Evolutionary conservation across 2,888 invertebrate species (phyloP).

Genomic region (Pseudolycoriella hygida): DNA sequence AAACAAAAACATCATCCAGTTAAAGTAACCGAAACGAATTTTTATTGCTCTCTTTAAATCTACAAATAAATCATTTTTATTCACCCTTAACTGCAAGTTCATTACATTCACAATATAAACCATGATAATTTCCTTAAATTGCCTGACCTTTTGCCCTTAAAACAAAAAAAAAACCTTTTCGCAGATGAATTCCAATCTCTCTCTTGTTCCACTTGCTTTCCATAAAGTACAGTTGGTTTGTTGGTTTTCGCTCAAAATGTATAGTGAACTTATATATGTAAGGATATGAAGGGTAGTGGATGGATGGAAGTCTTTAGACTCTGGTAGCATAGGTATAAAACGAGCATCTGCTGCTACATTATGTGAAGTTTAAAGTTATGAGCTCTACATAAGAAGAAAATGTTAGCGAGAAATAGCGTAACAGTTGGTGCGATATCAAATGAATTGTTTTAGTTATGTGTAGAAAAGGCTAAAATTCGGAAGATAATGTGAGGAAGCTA

Average conservation of each 20-base stretch:
- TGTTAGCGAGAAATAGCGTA: no score
- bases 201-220: neutral
- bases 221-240: neutral
- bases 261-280: no score
- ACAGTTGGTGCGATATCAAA: no score
- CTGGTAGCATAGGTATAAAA: neutral
- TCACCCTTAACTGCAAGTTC: conserved; percentile 2
- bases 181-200: neutral
- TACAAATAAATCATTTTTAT: conserved; percentile 5
- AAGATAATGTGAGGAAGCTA: no score
- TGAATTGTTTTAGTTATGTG: no score
- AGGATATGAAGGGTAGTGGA: neutral
- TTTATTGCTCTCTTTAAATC: conserved; percentile 2
- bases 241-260: neutral
- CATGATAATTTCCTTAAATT: conserved; percentile 4
- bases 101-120: conserved; percentile 1
- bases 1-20: no score
- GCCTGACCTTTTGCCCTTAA: conserved; percentile 2
- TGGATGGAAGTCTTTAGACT: neutral
- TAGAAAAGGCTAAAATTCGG: no score
- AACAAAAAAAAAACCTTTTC: neutral
- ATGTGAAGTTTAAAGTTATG: conserved; percentile 1
- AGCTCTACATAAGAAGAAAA: neutral
- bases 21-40: neutral
- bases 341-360: neutral